Evolutionary conservation across 2,113 vertebrate species (phyloP).

Genomic region (Turnix velox): DNA sequence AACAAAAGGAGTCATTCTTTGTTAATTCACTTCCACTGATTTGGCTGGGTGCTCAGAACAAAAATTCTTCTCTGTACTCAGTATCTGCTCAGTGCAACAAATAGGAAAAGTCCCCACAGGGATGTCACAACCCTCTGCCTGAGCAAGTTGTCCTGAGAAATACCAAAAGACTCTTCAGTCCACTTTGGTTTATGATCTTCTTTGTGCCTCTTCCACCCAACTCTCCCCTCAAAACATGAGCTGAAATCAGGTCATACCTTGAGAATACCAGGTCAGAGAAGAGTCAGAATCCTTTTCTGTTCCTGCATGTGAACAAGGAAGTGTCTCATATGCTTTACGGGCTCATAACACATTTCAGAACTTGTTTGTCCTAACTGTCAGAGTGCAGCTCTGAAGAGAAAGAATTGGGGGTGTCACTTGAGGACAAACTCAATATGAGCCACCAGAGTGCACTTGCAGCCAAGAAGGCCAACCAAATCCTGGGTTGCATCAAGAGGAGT

Average conservation of each 20-base stretch:
- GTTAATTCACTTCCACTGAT: not conserved
- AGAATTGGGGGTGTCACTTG: too few species aligned
- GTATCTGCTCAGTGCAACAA: not conserved
- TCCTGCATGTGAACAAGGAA: not conserved
- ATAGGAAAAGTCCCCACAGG: accelerated
- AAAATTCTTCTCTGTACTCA: not conserved
- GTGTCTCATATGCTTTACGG: not conserved
- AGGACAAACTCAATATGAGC: too few species aligned
- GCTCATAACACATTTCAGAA: not conserved
- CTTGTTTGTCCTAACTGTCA: not conserved
- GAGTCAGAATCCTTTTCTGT: not conserved
- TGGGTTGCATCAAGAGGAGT: too few species aligned
- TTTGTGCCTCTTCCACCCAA: not conserved
- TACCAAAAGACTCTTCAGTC: not conserved
- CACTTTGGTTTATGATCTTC: not conserved
- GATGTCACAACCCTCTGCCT: not conserved
- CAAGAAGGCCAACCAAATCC: too few species aligned
- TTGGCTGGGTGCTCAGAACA: not conserved
- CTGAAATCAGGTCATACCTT: not conserved
- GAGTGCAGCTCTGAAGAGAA: too few species aligned
- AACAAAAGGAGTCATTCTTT: not conserved
- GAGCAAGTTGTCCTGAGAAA: too few species aligned
- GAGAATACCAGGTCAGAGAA: not conserved
- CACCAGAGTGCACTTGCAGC: too few species aligned
- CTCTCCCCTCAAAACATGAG: not conserved